Evolutionary conservation across 1,140 invertebrate genomes (phyloP).

Genomic region (Stegodyphus mimosarum): DNA sequence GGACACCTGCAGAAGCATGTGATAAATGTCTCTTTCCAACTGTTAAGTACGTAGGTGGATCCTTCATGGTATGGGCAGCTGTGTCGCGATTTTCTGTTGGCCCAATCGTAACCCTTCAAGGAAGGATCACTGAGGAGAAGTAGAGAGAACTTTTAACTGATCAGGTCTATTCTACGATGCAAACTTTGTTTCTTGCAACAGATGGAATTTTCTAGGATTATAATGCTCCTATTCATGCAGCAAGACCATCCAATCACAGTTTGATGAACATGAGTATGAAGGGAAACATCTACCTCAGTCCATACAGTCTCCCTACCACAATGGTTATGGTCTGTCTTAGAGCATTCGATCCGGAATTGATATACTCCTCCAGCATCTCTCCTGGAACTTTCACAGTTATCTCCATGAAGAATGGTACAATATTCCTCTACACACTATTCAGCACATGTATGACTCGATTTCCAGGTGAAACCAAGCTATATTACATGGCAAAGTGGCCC

Average conservation of each 20-base stretch:
- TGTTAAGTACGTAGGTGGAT: background rate
- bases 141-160: background rate
- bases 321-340: background rate
- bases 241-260: background rate
- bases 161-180: background rate
- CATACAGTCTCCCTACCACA: background rate
- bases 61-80: background rate
- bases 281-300: background rate
- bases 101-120: background rate
- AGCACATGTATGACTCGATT: too few relatives aligned
- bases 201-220: background rate
- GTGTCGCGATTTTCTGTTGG: background rate
- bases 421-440: too few relatives aligned
- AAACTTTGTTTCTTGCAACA: background rate
- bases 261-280: background rate
- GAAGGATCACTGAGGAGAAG: background rate
- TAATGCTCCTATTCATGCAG: background rate
- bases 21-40: background rate
- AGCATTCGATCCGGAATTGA: too few relatives aligned
- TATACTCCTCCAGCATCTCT: too few relatives aligned
- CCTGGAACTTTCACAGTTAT: too few relatives aligned
- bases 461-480: too few relatives aligned
- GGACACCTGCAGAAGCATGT: constrained; percentile 1
- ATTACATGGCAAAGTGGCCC: too few relatives aligned
- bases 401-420: too few relatives aligned